Conservation (phyloP, 1,140 invertebrate genomes). For the Drosophila tani region DNA sequence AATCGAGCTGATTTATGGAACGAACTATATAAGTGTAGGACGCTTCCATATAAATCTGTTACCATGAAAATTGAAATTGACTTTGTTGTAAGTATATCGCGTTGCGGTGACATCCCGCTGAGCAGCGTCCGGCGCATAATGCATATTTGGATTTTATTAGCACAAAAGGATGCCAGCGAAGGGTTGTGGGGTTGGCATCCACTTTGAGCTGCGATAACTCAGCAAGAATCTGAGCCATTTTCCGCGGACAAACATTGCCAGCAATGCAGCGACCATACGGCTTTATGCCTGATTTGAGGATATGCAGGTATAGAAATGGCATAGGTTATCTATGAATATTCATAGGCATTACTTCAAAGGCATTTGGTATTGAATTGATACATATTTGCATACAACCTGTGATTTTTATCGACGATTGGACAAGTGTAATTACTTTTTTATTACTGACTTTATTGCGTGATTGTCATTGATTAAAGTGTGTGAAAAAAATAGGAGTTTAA, state of each 20-base stretch:
- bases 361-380: constrained; percentile 10
- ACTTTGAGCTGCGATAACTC: constrained; percentile 35
- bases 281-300: constrained; percentile 19
- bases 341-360: constrained; percentile 8
- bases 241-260: constrained; percentile 19
- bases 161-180: constrained; percentile 45
- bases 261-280: constrained; percentile 31
- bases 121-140: constrained; percentile 29
- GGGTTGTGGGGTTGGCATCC: constrained; percentile 50
- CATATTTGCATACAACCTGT: constrained; percentile 6
- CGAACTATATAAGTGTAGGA: constrained; percentile 10
- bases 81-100: constrained; percentile 33
- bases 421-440: neutral
- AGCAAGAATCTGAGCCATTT: constrained; percentile 25
- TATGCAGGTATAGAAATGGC: constrained; percentile 10
- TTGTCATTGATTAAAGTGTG: neutral
- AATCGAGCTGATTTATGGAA: constrained; percentile 54
- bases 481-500: neutral
- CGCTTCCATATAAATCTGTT: constrained; percentile 41
- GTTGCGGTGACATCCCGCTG: constrained; percentile 44
- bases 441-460: neutral
- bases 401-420: neutral
- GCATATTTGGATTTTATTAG: constrained; percentile 62
- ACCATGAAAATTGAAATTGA: constrained; percentile 56
- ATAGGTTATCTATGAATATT: constrained; percentile 18